These are phyloP conservation scores for Tanaodytes sp. DNA, from an alignment of 2,888 invertebrate genomes.

Conservation along the genomic window DNA sequence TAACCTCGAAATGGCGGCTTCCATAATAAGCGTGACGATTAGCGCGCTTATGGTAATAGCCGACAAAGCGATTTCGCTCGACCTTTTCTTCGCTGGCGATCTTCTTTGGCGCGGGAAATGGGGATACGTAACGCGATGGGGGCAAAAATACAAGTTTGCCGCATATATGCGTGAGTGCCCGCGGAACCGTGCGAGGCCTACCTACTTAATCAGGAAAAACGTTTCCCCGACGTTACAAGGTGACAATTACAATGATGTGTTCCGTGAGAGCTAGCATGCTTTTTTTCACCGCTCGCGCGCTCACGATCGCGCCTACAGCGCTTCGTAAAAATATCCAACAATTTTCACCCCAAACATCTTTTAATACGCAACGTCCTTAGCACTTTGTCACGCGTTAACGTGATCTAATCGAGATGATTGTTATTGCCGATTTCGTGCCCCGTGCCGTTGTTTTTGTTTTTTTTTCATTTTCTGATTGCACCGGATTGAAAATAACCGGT, in stretches of 20 bases:
- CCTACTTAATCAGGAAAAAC: constrained; percentile 58
- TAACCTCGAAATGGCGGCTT: constrained; percentile 38
- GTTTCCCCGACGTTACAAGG: constrained; percentile 43
- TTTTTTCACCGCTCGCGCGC: constrained; percentile 13
- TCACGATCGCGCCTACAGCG: constrained; percentile 18
- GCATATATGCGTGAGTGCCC: constrained; percentile 41
- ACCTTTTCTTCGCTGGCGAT: constrained; percentile 56
- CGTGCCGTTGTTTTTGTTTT: too few relatives aligned
- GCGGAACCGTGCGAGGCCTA: constrained; percentile 55
- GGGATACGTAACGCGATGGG: constrained; percentile 41
- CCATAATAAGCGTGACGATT: constrained; percentile 51
- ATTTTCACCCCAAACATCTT: constrained; percentile 35
- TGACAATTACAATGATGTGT: constrained; percentile 51
- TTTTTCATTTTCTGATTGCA: too few relatives aligned
- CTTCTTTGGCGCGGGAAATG: constrained; percentile 47
- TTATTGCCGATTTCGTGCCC: constrained; percentile 18
- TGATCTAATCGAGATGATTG: constrained; percentile 22
- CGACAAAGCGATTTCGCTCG: constrained; percentile 61
- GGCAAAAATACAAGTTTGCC: constrained; percentile 49
- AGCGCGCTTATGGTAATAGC: constrained; percentile 53
- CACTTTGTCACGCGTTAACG: constrained; percentile 22
- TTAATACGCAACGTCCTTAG: constrained; percentile 10
- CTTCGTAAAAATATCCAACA: not conserved
- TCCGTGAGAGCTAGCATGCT: constrained; percentile 39
- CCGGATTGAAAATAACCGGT: too few relatives aligned